Evolutionary conservation across 1,140 invertebrate species (phyloP), one percentile per base, ranked within the genome.

Genomic region (Phthorimaea operculella): DNA sequence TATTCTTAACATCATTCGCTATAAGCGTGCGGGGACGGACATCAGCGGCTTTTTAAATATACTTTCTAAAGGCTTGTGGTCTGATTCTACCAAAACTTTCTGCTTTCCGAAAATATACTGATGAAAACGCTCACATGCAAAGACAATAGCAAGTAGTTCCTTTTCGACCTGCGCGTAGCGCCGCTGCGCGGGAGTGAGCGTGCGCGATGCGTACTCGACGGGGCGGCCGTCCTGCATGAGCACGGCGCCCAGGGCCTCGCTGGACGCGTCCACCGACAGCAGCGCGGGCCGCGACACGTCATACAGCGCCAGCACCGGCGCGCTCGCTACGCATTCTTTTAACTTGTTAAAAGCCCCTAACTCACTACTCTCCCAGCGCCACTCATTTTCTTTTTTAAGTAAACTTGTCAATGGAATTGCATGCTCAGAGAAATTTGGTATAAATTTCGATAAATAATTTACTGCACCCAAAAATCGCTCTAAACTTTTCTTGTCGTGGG

Each of bases 11-110:
- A 55, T 49, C 53, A 66, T 58, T 10, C 61, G 49, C 48, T 71
- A 70, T 14, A 83, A 54, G 60, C 72, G 66, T 53, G 60, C 60
- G 10, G 74, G 63, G 11, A 78, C 74, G 51, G 68, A 67, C 48
- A 68, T 52, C 44, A 87, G 54, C 21, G 68, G 54, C 68, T 87
- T 85, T 42, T 69, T 68, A 58, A 83, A 77, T 9, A 86, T 76
- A 3, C 59, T 51, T 17, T 76, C 68, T 21, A 87, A 49, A 11
- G 81, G 80, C 57, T 83, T 82, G 54, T 87, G 83, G 61, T 87
- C 84, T 1, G 76, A 85, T 65, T 85, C 68, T 0, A 81, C 68
- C 14, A 74, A 51, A 16, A 63, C 39, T n/a, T 56, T 60, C 9
- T 51, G 11, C 17, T 50, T 45, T 0, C 63, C 60, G 44, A 55